Evolutionary conservation across 2,113 vertebrate species (phyloP).

Genomic region (Mus musculus): DNA sequence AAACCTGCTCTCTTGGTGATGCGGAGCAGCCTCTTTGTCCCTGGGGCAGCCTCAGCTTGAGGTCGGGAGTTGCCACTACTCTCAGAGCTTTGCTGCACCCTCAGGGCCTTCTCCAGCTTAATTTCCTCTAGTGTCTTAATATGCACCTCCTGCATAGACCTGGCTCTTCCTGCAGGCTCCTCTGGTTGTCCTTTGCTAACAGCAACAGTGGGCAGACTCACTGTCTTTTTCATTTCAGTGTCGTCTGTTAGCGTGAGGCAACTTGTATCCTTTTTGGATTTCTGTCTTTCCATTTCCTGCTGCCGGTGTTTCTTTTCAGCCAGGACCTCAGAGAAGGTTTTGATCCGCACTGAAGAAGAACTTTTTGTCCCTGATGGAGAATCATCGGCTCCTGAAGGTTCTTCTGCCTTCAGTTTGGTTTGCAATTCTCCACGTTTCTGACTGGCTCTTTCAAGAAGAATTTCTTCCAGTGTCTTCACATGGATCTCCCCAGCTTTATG

Average conservation of each 20-base stretch:
- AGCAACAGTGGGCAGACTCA: rapidly evolving
- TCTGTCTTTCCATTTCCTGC: constrained; percentile 84
- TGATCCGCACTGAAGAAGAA: constrained; percentile 75
- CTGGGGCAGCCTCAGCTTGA: background rate
- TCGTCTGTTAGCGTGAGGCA: constrained; percentile 68
- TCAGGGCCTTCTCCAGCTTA: constrained; percentile 93
- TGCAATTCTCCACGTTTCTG: constrained; percentile 84
- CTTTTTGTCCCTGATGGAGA: constrained; percentile 71
- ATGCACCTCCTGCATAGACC: constrained; percentile 81
- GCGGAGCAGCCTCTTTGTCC: constrained; percentile 81
- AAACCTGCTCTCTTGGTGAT: constrained; percentile 87
- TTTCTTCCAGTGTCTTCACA: constrained; percentile 96
- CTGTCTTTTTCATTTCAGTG: constrained; percentile 75
- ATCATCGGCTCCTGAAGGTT: constrained; percentile 68
- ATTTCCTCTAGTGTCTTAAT: constrained; percentile 97
- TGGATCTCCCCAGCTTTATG: constrained; percentile 88
- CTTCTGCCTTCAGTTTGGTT: constrained; percentile 72
- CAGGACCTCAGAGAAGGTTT: constrained; percentile 89
- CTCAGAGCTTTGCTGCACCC: constrained; percentile 85
- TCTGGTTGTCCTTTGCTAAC: constrained; percentile 73
- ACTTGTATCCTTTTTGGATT: constrained; percentile 69
- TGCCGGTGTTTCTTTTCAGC: constrained; percentile 89
- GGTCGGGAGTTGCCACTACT: background rate
- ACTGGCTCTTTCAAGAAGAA: constrained; percentile 91
- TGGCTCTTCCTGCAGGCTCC: constrained; percentile 58